These are phyloP conservation scores for Callionymus lyra DNA, from an alignment of 2,113 vertebrate species.

Conservation along the genomic window DNA sequence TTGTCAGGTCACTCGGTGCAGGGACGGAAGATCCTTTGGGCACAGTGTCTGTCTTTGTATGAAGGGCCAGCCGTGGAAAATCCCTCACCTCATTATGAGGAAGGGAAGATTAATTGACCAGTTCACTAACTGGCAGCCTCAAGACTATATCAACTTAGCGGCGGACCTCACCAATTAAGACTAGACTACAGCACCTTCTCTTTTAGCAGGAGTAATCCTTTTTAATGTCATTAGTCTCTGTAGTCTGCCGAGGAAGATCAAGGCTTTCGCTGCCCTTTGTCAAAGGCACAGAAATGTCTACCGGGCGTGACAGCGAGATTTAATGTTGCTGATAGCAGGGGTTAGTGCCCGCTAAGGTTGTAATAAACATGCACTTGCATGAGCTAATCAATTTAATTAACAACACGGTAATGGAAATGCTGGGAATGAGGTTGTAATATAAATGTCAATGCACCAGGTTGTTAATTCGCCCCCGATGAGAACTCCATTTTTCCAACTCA, in stretches of 20 bases:
- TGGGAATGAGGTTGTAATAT: conserved; percentile 4
- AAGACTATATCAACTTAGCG: conserved; percentile 68
- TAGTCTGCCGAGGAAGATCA: conserved; percentile 48
- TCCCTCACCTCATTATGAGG: conserved; percentile 71
- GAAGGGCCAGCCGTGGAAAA: conserved; percentile 58
- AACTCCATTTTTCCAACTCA: conserved; percentile 9
- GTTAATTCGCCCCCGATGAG: not conserved
- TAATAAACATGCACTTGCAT: conserved; percentile 15
- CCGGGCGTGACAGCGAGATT: conserved; percentile 31
- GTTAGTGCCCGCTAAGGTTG: conserved; percentile 14
- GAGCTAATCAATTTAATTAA: conserved; percentile 19
- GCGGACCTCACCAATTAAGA: conserved; percentile 66
- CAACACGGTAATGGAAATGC: conserved; percentile 4
- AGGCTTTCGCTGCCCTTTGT: conserved; percentile 45
- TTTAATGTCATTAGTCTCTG: conserved; percentile 56
- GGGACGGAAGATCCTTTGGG: conserved; percentile 68
- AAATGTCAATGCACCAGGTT: conserved; percentile 18
- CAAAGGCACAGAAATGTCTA: conserved; percentile 36
- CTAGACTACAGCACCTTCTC: conserved; percentile 58
- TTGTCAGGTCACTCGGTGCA: conserved; percentile 67
- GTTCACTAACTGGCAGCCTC: conserved; percentile 68
- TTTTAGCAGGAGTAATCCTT: conserved; percentile 56
- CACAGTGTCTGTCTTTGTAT: conserved; percentile 61
- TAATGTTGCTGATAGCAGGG: conserved; percentile 21
- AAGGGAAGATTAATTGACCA: conserved; percentile 74